These are phyloP conservation scores for Gadopsis bispinosus DNA, from an alignment of 2,797 vertebrate species.

Conservation along the genomic window DNA sequence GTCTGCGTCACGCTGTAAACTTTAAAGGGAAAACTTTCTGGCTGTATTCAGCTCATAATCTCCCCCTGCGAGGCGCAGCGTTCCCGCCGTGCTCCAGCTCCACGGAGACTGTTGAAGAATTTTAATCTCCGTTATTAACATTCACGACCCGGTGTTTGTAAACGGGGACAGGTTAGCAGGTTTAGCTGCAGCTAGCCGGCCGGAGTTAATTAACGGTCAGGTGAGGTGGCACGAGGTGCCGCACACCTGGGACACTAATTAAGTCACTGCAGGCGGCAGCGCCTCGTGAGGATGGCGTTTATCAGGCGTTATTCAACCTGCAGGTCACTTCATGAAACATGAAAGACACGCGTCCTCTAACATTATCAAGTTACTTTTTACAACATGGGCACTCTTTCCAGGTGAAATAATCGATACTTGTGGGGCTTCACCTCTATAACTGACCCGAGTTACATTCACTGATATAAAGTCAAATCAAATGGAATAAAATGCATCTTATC, in stretches of 20 bases:
- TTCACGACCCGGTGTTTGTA: slow-evolving; percentile 59
- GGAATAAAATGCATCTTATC: background rate
- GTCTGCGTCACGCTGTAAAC: slow-evolving; percentile 1
- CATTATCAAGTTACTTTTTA: slow-evolving; percentile 9
- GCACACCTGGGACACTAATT: slow-evolving; percentile 75
- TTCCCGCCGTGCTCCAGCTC: slow-evolving; percentile 25
- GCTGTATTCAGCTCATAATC: slow-evolving; percentile 9
- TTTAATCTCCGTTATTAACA: slow-evolving; percentile 70
- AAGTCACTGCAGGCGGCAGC: slow-evolving; percentile 46
- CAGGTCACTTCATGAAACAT: slow-evolving; percentile 33
- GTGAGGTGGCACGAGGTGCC: slow-evolving; percentile 61
- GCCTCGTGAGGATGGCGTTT: slow-evolving; percentile 44
- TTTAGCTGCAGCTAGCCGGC: slow-evolving; percentile 68
- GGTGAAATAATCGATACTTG: slow-evolving; percentile 4
- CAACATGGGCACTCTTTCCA: background rate
- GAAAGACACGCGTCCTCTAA: background rate
- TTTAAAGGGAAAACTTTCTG: slow-evolving; percentile 24
- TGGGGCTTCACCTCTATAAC: background rate
- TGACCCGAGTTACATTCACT: background rate
- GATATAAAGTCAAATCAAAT: background rate
- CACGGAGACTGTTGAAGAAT: slow-evolving; percentile 33
- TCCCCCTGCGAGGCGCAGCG: slow-evolving; percentile 21
- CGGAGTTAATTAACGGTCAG: slow-evolving; percentile 72
- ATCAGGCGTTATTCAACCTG: slow-evolving; percentile 20
- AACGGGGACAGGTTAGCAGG: slow-evolving; percentile 45